Conservation (phyloP, 2,888 invertebrate species). For the Tortricodes alternella region DNA sequence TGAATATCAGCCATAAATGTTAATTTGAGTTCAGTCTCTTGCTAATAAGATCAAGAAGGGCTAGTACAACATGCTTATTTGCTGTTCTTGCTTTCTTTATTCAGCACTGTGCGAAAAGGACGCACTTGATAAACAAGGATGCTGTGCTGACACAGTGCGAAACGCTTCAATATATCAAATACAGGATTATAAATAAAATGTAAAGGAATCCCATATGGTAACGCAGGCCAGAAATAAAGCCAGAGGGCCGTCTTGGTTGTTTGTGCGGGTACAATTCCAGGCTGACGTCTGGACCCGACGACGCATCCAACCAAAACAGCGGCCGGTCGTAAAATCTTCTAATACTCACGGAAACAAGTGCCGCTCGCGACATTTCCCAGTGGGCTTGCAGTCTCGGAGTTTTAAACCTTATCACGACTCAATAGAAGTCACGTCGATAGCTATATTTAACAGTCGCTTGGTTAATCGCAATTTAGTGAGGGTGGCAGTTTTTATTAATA, state of each 20-base stretch:
- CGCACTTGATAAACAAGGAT: no score
- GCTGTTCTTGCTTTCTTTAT: no score
- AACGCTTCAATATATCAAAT: no score
- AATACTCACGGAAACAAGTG: conserved; percentile 21
- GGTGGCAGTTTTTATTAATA: neutral
- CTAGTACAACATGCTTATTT: no score
- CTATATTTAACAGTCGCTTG: neutral
- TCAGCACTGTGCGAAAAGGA: no score
- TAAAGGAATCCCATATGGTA: neutral
- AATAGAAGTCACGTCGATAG: neutral
- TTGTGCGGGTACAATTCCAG: conserved; percentile 64
- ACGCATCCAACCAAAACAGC: conserved; percentile 62
- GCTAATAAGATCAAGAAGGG: no score
- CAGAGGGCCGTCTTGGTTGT: conserved; percentile 37
- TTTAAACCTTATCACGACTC: neutral
- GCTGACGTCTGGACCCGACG: conserved; percentile 52
- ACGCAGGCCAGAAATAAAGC: conserved; percentile 16
- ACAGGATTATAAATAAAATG: no score
- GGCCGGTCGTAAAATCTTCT: conserved; percentile 29
- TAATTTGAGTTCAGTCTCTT: no score
- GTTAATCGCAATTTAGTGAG: neutral
- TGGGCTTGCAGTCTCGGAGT: neutral
- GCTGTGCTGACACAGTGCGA: no score
- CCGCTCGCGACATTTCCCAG: neutral
- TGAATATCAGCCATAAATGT: no score